Percentiles rank a stretch among this genome's conserved stretches.
These are phyloP conservation scores for Malthinus seriepunctatus DNA, from an alignment of 2,888 invertebrate species.

Conservation along the genomic window DNA sequence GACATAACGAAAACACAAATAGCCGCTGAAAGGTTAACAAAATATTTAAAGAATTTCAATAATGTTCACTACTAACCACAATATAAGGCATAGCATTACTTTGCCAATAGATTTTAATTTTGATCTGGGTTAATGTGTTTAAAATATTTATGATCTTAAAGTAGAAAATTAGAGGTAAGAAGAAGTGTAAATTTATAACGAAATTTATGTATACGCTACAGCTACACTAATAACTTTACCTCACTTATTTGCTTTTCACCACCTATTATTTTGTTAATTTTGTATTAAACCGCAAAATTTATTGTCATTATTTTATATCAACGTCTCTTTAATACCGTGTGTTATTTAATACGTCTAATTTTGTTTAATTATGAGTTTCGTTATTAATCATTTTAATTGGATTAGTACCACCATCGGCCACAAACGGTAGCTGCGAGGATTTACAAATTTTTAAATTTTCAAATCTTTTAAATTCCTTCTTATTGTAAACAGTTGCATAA, in stretches of 20 bases:
- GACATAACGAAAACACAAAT: neutral
- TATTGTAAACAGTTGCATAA: too few species aligned
- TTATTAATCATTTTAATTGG: constrained; percentile 5
- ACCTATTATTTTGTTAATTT: neutral
- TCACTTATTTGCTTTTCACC: neutral
- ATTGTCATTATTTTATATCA: neutral
- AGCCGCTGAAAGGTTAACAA: neutral
- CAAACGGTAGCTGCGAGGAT: too few species aligned
- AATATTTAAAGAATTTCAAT: constrained; percentile 7
- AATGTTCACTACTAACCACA: neutral
- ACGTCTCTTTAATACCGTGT: neutral
- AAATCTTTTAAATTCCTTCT: too few species aligned
- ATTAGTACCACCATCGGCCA: too few species aligned
- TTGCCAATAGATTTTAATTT: constrained; percentile 4
- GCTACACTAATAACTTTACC: neutral
- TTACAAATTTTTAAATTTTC: too few species aligned
- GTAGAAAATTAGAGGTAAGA: constrained; percentile 1
- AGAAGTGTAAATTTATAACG: neutral
- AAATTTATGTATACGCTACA: neutral
- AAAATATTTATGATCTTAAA: constrained; percentile 2
- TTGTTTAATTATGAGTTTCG: neutral
- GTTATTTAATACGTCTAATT: neutral
- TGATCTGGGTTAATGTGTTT: constrained; percentile 1
- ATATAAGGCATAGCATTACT: constrained; percentile 1
- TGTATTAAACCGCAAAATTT: neutral